phyloP scores from a whole-genome alignment of 2,113 vertebrate species.

The Pipa parva region DNA sequence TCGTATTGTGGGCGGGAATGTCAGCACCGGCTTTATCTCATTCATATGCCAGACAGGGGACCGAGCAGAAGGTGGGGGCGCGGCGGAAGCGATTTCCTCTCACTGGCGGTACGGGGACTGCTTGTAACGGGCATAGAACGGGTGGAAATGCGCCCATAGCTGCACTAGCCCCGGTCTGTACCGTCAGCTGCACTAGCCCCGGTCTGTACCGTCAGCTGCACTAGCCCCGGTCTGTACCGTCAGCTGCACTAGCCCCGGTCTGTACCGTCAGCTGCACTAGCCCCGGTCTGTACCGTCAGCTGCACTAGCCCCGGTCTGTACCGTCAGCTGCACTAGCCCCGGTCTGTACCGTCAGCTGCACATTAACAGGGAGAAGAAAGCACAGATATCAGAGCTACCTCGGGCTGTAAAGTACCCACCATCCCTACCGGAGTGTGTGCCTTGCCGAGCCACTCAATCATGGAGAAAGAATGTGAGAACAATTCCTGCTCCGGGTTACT shows the following conservation, averaged over 20 bases:
- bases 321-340: no score
- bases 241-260: not conserved
- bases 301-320: no score
- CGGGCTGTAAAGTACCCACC: no score
- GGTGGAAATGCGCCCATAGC: no score
- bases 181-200: no score
- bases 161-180: no score
- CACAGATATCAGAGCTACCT: not conserved
- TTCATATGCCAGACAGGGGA: not conserved
- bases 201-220: no score
- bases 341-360: no score
- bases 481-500: constrained; percentile 28
- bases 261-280: not conserved
- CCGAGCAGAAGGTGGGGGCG: not conserved
- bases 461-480: constrained; percentile 23
- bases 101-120: not conserved
- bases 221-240: no score
- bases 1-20: not conserved
- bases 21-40: not conserved
- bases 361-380: constrained; percentile 11
- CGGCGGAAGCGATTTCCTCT: not conserved
- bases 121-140: no score
- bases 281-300: no score
- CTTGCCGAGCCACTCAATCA: fast-evolving
- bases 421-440: no score